Base-by-base conservation (phyloP, 2,888 invertebrate species). In the Lithodes maja region DNA sequence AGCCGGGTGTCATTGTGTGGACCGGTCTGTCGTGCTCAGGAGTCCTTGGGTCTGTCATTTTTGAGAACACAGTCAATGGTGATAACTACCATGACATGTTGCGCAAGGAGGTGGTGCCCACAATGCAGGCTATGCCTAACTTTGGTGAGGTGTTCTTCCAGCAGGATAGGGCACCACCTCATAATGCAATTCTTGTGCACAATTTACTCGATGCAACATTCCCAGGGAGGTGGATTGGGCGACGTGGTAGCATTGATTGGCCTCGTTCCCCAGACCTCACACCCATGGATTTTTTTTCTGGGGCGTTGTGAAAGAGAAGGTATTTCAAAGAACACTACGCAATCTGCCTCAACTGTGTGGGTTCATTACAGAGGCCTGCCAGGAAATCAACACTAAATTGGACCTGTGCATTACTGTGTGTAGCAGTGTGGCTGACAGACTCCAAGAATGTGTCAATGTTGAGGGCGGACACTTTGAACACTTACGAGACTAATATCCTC, bases 261-360 rank as follows among this genome's bases (percentile, higher is more conserved):
- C 77, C 33, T 12, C 17, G 77, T 77, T 77, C 77, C 15, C 77
- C 77, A 12, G 77, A 17, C 77, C 12, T 77, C 17, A 77, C 77
- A 1, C 77, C n/a, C 12, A 77, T 77, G 77, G 77, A 77, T 33
- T 77, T 77, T 33, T 77, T 17, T 17, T 77, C 33, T 17, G 15
- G 75, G 75, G n/a, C 49, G 77, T 77, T 17, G 77, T 77, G 2
- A 77, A 77, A 33, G 50, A 77, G 49, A 77, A 77, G 77, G 77
- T 77, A 17, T 77, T 49, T 77, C 17, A 77, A 7, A 33, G 33
- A 7, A 77, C 15, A 12, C 33, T 33, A n/a, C 33, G 33, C 15
- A 77, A n/a, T 17, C 17, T 77, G 33, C 12, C 15, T 77, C 17
- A 77, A 77, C 50, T 77, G 33, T 77, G 33, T 17, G 33, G 33